Evolutionary conservation across 2,113 vertebrate genomes (phyloP).

Genomic region (Actenoides lindsayi): DNA sequence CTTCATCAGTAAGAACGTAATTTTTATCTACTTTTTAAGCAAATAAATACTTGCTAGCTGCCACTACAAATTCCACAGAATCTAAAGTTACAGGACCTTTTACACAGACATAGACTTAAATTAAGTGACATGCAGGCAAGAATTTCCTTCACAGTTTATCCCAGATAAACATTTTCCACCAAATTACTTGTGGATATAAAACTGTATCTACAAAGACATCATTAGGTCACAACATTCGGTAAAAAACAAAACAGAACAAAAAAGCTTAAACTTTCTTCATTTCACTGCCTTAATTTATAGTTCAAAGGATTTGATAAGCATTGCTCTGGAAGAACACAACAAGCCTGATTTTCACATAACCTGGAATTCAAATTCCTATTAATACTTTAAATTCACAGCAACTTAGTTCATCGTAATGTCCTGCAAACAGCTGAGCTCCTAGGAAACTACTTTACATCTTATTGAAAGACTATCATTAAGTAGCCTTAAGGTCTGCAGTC

Average conservation of each 20-base stretch:
- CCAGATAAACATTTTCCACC: not conserved
- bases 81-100: not conserved
- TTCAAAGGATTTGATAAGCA: not conserved
- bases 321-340: not conserved
- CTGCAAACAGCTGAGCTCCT: not conserved
- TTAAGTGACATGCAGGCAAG: not conserved
- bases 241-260: not conserved
- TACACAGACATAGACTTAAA: not conserved
- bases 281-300: not conserved
- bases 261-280: not conserved
- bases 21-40: not conserved
- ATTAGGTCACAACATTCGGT: not conserved
- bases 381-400: not conserved
- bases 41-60: not conserved
- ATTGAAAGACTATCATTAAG: constrained; percentile 39
- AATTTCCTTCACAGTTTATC: not conserved
- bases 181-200: not conserved
- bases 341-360: not conserved
- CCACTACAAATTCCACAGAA: not conserved
- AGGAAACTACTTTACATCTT: constrained; percentile 6
- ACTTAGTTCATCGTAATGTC: not conserved
- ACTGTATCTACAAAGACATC: not conserved
- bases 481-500: constrained; percentile 22
- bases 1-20: not conserved
- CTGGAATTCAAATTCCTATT: not conserved